Conservation (phyloP, 2,113 vertebrate species). For the Talpa occidentalis region DNA sequence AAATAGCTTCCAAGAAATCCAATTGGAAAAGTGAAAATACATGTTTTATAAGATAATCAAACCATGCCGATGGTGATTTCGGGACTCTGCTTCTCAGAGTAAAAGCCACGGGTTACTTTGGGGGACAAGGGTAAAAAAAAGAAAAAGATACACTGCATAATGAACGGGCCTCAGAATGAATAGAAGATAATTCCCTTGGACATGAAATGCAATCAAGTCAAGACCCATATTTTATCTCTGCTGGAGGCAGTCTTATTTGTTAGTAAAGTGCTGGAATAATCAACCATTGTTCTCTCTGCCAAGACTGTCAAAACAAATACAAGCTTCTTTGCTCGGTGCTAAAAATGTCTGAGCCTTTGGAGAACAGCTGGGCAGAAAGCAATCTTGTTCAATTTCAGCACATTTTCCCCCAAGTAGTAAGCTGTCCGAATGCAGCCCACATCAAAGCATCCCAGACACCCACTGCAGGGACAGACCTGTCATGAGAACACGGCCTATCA, state of each 20-base stretch:
- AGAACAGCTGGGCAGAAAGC: conserved; percentile 73
- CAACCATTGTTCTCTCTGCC: conserved; percentile 78
- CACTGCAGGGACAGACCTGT: conserved; percentile 60
- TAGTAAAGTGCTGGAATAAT: conserved; percentile 78
- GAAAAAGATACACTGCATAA: conserved; percentile 56
- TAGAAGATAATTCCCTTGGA: conserved; percentile 79
- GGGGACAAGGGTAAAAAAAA: conserved; percentile 48
- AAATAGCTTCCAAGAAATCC: conserved; percentile 46
- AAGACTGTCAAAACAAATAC: conserved; percentile 78
- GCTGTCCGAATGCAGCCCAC: conserved; percentile 68
- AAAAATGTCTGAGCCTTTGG: conserved; percentile 73
- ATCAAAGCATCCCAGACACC: conserved; percentile 63
- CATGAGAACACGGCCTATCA: conserved; percentile 64
- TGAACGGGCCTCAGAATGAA: conserved; percentile 67
- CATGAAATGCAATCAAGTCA: conserved; percentile 78
- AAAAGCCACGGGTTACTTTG: neutral
- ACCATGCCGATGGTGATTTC: neutral
- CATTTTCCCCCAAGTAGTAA: conserved; percentile 63
- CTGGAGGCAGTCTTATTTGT: conserved; percentile 76
- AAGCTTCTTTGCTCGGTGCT: conserved; percentile 64
- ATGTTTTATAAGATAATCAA: conserved; percentile 53
- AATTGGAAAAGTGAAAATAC: conserved; percentile 53
- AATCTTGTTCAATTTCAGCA: conserved; percentile 74
- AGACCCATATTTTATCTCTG: conserved; percentile 77
- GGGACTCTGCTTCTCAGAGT: neutral